Percentiles rank a stretch among this genome's conserved stretches.
These are phyloP conservation scores for Eupithecia tripunctaria DNA, from an alignment of 2,888 invertebrate genomes.

Conservation along the genomic window DNA sequence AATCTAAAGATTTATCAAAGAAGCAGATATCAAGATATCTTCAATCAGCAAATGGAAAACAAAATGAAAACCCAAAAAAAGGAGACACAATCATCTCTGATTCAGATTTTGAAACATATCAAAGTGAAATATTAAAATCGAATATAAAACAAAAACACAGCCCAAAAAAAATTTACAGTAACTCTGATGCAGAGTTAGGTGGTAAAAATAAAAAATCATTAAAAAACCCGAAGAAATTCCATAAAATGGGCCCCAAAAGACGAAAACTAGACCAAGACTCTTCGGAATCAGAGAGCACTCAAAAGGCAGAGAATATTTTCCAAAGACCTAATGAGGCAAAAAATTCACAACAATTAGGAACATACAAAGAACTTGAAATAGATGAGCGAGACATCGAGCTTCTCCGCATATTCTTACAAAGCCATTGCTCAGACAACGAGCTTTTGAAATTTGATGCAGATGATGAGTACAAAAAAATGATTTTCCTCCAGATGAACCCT, in stretches of 20 bases:
- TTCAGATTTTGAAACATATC: neutral
- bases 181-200: neutral
- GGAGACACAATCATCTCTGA: neutral
- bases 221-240: neutral
- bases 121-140: neutral
- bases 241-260: neutral
- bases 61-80: neutral
- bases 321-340: neutral
- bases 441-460: constrained; percentile 1
- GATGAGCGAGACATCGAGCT: neutral
- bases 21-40: constrained; percentile 1
- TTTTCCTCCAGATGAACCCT: constrained; percentile 2
- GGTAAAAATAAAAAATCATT: neutral
- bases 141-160: neutral
- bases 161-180: neutral
- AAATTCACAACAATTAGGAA: neutral
- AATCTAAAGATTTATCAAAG: neutral
- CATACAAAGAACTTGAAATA: neutral
- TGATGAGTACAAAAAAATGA: neutral
- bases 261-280: neutral
- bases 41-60: neutral
- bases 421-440: neutral
- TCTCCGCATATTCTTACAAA: constrained; percentile 7
- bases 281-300: neutral
- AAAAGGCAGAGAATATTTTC: neutral